Conservation (phyloP, 2,797 vertebrate species). For the Hippoglossus hippoglossus region DNA sequence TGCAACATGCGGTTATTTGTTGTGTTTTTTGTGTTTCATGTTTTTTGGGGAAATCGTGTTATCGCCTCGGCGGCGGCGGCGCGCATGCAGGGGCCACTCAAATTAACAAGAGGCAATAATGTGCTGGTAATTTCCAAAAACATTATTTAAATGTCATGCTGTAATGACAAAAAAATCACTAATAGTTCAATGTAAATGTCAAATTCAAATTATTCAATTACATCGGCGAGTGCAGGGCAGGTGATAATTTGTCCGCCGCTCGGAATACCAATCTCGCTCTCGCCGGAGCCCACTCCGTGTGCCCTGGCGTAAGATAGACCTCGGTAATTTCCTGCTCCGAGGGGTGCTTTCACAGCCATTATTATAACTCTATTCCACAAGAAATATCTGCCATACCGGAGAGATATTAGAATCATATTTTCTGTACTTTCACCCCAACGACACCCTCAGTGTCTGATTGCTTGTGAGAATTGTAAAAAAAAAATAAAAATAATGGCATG, state of each 20-base stretch:
- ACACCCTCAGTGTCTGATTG: conserved; percentile 57
- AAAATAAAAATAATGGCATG: conserved; percentile 22
- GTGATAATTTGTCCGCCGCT: conserved; percentile 72
- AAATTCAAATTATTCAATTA: conserved; percentile 87
- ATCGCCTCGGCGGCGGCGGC: conserved; percentile 63
- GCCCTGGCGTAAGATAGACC: conserved; percentile 68
- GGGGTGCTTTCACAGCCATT: conserved; percentile 74
- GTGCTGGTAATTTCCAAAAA: conserved; percentile 82
- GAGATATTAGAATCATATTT: conserved; percentile 78
- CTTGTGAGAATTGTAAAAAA: conserved; percentile 46
- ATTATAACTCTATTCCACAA: conserved; percentile 74
- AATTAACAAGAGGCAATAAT: conserved; percentile 80
- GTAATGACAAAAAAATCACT: conserved; percentile 77
- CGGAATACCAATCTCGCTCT: conserved; percentile 78
- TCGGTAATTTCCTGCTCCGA: conserved; percentile 75
- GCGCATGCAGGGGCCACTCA: conserved; percentile 36
- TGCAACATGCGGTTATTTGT: conserved; percentile 63
- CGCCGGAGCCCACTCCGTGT: conserved; percentile 47
- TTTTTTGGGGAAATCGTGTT: conserved; percentile 60
- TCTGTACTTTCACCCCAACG: conserved; percentile 66
- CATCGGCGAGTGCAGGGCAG: conserved; percentile 63
- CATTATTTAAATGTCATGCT: conserved; percentile 85
- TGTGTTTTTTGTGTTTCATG: conserved; percentile 37
- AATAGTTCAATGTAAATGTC: conserved; percentile 85
- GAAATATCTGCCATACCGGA: conserved; percentile 69